A percentile compares a stretch with the other conserved stretches of the same genome.
Conservation (phyloP, 1,140 invertebrate genomes). For the Pseudobourletiella spinata region DNA sequence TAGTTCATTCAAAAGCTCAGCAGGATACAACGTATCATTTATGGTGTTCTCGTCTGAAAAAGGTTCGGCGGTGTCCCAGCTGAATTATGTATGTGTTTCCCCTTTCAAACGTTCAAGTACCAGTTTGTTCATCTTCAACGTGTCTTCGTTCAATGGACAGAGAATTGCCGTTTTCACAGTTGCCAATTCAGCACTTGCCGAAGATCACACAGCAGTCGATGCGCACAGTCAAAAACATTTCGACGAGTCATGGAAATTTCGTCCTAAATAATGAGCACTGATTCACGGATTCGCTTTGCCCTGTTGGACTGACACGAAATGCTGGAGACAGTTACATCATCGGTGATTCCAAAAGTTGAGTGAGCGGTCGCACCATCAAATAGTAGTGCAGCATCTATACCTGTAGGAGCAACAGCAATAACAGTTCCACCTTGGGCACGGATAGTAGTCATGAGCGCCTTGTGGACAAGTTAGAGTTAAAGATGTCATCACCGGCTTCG, state of each 20-base stretch:
- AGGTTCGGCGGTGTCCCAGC: constrained; percentile 29
- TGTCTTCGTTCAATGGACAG: constrained; percentile 24
- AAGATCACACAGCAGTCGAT: not conserved
- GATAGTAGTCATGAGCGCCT: constrained; percentile 18
- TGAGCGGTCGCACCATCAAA: constrained; percentile 32
- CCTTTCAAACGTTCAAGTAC: not conserved
- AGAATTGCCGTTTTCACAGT: too few species aligned
- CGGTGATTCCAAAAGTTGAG: constrained; percentile 25
- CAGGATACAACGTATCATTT: constrained; percentile 33
- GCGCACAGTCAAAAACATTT: not conserved
- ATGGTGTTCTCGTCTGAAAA: constrained; percentile 29
- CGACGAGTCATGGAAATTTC: not conserved
- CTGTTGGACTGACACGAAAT: not conserved
- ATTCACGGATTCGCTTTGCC: not conserved
- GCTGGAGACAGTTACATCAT: not conserved
- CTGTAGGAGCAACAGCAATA: constrained; percentile 33
- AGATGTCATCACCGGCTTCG: not conserved
- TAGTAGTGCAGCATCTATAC: constrained; percentile 37
- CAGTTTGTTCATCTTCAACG: constrained; percentile 8
- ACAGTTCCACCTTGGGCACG: constrained; percentile 16
- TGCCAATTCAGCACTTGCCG: too few species aligned
- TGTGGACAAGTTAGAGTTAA: constrained; percentile 40
- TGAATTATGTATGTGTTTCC: not conserved
- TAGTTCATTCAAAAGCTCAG: constrained; percentile 41
- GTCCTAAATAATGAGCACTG: not conserved